Base-by-base conservation (phyloP, 2,113 vertebrate species). In the Mixornis gularis region DNA sequence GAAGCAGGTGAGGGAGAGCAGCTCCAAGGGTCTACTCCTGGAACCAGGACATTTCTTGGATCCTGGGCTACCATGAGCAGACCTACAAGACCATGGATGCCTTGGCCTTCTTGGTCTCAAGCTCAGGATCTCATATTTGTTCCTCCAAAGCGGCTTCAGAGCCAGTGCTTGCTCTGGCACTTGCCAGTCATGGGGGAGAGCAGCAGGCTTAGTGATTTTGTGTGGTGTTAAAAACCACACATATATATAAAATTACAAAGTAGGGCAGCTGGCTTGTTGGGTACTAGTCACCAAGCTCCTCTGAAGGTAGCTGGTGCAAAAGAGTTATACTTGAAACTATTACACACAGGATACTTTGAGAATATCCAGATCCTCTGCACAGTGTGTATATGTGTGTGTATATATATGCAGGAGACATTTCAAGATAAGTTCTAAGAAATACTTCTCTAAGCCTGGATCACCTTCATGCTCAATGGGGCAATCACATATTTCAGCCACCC, bases 321-420 rank as follows among this genome's bases (percentile, higher is more conserved):
- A 85, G 44, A 88, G 32, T 73, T 92, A 48, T 62, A 51, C 41
- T 87, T 85, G 32, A 89, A 93, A 93, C 64, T 40, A 82, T 70
- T 69, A 85, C 51, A 14, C 12, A 89, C 32, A 89, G 43, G 40
- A 90, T 92, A 80, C 89, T 93, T 93, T 22, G 43, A 83, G 74
- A 85, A 89, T 79, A 95, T 16, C 51, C 85, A 87, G 89, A 84
- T 70, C 80, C 83, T 87, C 82, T 78, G 79, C 85, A 55, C 53
- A 91, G 90, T 48, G 25, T 43, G 13, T 32, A 71, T 70, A 56
- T 41, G 15, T 2, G 24, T 25, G 11, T 25, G 24, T 2, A n/a
- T 27, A 7, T 30, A 12, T 14, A 14, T 36, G 85, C 87, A 96
- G 78, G 65, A 93, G 26, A 86, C 8, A 19, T 74, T 86, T 92